phyloP scores from a whole-genome alignment of 2,888 invertebrate species.

The Coenonympha glycerion region DNA sequence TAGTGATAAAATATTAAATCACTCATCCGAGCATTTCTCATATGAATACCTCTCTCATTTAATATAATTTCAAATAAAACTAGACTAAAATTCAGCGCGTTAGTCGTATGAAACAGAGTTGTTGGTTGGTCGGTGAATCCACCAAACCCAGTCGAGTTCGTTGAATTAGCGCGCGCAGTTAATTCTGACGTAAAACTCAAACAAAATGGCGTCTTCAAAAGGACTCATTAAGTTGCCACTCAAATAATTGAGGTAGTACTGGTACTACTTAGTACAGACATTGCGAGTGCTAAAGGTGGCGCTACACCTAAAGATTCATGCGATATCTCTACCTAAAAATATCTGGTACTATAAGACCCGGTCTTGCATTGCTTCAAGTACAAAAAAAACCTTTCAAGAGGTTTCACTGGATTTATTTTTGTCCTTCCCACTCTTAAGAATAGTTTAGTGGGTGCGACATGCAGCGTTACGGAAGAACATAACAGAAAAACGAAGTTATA shows the following conservation, averaged over 20 bases:
- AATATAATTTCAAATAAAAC: not conserved
- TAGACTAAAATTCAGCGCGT: not conserved
- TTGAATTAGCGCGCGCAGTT: conserved; percentile 48
- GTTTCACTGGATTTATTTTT: no score
- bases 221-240: conserved; percentile 56
- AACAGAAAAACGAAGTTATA: no score
- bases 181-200: conserved; percentile 46
- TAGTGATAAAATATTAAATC: no score
- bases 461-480: no score
- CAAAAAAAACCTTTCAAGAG: no score
- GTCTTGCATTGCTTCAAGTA: no score
- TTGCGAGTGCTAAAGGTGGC: not conserved
- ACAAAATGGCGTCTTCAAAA: conserved; percentile 55
- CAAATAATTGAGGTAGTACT: conserved; percentile 42
- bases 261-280: conserved; percentile 10
- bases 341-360: no score
- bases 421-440: no score
- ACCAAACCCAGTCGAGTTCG: conserved; percentile 24
- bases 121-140: conserved; percentile 34
- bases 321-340: not conserved
- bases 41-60: not conserved
- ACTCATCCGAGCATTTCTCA: no score
- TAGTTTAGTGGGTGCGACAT: no score
- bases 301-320: not conserved
- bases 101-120: not conserved